A percentile compares a stretch with the other conserved stretches of the same genome.
These are phyloP conservation scores for Chaitophorus viminalis DNA, from an alignment of 2,888 invertebrate species.

Conservation along the genomic window DNA sequence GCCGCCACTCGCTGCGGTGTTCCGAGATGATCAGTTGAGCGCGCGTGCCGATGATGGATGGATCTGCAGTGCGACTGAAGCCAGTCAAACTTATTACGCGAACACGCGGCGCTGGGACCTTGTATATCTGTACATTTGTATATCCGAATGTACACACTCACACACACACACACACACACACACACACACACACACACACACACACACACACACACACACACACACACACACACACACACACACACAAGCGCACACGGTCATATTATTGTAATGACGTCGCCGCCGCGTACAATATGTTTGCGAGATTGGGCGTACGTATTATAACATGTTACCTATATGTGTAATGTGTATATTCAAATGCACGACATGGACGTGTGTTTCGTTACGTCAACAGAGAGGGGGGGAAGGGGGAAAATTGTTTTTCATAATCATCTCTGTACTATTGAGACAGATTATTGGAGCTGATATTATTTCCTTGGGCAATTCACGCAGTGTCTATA, in stretches of 20 bases:
- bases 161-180: neutral
- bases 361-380: neutral
- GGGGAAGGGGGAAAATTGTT: too few relatives aligned
- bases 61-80: constrained; percentile 48
- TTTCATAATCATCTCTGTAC: too few relatives aligned
- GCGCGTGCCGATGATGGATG: constrained; percentile 25
- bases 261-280: neutral
- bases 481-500: too few relatives aligned
- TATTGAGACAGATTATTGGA: too few relatives aligned
- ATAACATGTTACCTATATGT: too few relatives aligned
- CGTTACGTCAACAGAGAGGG: too few relatives aligned
- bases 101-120: constrained; percentile 3
- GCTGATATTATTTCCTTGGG: too few relatives aligned
- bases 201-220: neutral
- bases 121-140: neutral
- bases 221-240: neutral
- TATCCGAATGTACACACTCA: neutral
- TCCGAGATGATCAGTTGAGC: neutral
- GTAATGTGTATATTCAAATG: neutral
- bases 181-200: neutral
- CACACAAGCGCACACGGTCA: neutral
- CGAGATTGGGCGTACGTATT: neutral
- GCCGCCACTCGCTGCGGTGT: neutral
- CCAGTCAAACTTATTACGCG: neutral
- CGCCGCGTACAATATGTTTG: neutral